Base-by-base conservation (phyloP, 2,113 vertebrate genomes). In the Vireo altiloquus region DNA sequence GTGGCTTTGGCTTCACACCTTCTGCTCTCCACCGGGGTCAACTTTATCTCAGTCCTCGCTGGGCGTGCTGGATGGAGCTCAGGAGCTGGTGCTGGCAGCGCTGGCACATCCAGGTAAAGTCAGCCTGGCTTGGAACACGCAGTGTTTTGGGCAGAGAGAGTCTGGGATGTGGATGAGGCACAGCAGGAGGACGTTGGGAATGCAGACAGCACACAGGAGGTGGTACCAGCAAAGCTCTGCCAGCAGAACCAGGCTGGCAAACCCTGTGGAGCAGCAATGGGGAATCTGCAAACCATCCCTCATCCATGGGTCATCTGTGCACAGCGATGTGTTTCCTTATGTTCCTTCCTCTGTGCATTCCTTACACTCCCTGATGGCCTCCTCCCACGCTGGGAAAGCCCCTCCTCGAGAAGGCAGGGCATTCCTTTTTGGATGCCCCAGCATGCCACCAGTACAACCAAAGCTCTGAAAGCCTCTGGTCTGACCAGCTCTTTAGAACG, bases 241-340 rank as follows among this genome's bases (percentile, higher is more conserved):
- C 5, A 6, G 40, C 27, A 89, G 76, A 82, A 68, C 21, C 1
- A 0, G 10, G 5, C 28, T 68, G 59, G 63, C 24, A 87, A 81
- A 15, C 16, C 12, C 52, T 47, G 28, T 19, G 24, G 63, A 50
- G 35, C 78, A 64, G 18, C 20, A 31, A 35, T 25, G 27, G n/a
- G 2, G 3, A 78, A 22, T 28, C 44, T 37, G 21, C 52, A 88
- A 69, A 57, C n/a, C 35, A 14, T 2, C 56, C 70, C 24, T 21
- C 0, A 0, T 15, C n/a, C 1, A 0, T 7, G 23, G 56, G 35
- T 18, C 8, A 5, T 24, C 47, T 42, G 2, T 12, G 24, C 25
- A 18, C 44, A 15, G 39, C 42, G 37, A 60, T 37, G 19, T n/a
- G n/a, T 31, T 46, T 40, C n/a, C 69, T 60, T 2, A 11, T 20